phyloP scores from a whole-genome alignment of 2,797 vertebrate genomes.

The Diglossa cyanea region DNA sequence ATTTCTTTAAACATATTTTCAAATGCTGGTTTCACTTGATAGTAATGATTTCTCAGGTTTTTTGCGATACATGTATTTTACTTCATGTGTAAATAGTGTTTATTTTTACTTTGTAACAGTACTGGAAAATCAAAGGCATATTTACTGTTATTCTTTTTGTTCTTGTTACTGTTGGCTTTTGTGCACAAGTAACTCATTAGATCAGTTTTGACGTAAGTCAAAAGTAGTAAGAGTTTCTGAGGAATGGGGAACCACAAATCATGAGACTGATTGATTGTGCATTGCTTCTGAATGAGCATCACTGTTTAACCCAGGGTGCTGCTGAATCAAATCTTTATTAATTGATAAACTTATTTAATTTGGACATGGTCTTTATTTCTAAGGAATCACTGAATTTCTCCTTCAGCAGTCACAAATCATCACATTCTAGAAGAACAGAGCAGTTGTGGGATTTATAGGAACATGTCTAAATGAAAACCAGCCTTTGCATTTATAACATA shows the following conservation, averaged over 20 bases:
- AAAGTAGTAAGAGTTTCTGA: neutral
- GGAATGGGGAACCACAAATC: neutral
- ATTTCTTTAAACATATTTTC: neutral
- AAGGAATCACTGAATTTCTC: neutral
- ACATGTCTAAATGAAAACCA: neutral
- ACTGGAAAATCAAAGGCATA: neutral
- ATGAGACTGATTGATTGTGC: neutral
- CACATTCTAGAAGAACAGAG: neutral
- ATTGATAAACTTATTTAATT: neutral
- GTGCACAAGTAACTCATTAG: neutral
- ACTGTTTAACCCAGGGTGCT: neutral
- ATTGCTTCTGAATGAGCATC: neutral
- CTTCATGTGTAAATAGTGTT: neutral
- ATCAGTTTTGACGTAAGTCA: neutral
- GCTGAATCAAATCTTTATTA: neutral
- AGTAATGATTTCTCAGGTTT: neutral
- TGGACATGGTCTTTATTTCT: neutral
- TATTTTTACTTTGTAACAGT: neutral
- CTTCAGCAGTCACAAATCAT: neutral
- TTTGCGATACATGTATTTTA: neutral
- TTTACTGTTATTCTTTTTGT: neutral
- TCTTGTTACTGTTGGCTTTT: neutral
- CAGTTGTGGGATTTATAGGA: neutral
- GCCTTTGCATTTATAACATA: neutral
- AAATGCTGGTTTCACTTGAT: neutral